These are phyloP conservation scores for Drosophila dives DNA, from an alignment of 2,888 invertebrate species.

Conservation along the genomic window DNA sequence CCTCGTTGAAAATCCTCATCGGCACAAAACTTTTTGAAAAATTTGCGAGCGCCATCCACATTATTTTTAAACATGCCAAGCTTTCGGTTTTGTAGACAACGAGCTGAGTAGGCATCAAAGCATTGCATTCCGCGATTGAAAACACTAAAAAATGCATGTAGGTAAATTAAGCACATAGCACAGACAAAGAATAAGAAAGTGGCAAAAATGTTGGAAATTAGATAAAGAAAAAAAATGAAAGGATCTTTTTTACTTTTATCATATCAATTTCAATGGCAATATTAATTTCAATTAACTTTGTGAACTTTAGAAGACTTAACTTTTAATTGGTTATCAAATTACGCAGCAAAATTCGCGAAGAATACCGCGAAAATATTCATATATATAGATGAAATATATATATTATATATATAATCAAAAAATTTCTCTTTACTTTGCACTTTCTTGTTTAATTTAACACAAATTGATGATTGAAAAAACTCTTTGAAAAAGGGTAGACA, in stretches of 20 bases:
- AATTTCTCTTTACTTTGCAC: slow-evolving; percentile 11
- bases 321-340: slow-evolving; percentile 48
- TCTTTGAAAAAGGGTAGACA: slow-evolving; percentile 11
- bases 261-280: neutral
- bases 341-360: neutral
- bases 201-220: neutral
- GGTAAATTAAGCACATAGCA: neutral
- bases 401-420: slow-evolving; percentile 1
- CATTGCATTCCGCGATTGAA: slow-evolving; percentile 84
- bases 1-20: slow-evolving; percentile 83
- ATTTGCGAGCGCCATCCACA: slow-evolving; percentile 82
- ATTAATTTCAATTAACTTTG: neutral
- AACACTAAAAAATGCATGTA: slow-evolving; percentile 65
- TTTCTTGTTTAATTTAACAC: neutral
- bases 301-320: neutral
- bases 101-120: slow-evolving; percentile 82
- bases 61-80: slow-evolving; percentile 80
- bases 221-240: neutral
- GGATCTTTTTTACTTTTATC: neutral
- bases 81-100: slow-evolving; percentile 80
- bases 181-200: neutral
- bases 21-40: slow-evolving; percentile 82
- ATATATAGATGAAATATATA: too few relatives aligned
- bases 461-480: neutral
- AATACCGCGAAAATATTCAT: neutral